These are phyloP conservation scores for Rotaria macrura DNA, from an alignment of 2,888 invertebrate species.

Conservation along the genomic window DNA sequence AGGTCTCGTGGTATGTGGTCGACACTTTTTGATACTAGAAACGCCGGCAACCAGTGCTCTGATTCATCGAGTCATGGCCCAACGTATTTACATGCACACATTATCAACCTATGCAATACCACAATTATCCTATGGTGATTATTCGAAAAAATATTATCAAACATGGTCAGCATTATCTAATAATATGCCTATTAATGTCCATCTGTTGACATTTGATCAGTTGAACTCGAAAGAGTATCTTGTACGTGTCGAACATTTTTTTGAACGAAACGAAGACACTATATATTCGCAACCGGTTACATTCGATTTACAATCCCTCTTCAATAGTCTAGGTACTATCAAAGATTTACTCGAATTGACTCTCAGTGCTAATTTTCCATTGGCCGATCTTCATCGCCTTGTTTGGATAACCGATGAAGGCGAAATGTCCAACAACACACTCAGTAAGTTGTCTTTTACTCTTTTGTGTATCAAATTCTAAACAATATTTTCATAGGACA, in stretches of 20 bases:
- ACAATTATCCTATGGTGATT: neutral
- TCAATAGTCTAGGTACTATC: neutral
- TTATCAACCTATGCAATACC: neutral
- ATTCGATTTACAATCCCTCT: constrained; percentile 16
- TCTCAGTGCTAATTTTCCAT: neutral
- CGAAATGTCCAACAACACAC: neutral
- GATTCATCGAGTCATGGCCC: constrained; percentile 22
- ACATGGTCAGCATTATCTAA: neutral
- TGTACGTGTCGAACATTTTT: constrained; percentile 30
- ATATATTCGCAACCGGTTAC: constrained; percentile 22
- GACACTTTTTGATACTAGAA: constrained; percentile 34
- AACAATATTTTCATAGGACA: too few relatives aligned
- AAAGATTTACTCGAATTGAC: neutral
- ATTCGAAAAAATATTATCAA: neutral
- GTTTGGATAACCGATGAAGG: neutral
- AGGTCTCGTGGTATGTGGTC: constrained; percentile 49
- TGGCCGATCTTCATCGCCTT: neutral
- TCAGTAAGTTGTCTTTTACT: neutral
- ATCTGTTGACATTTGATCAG: constrained; percentile 22
- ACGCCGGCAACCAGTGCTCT: constrained; percentile 21
- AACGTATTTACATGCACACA: constrained; percentile 14
- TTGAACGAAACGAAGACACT: constrained; percentile 29
- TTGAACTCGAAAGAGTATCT: constrained; percentile 3
- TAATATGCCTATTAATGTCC: constrained; percentile 23
- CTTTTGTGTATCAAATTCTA: neutral